These are phyloP conservation scores for Drosophila pandora DNA, from an alignment of 1,140 invertebrate species.

Conservation along the genomic window DNA sequence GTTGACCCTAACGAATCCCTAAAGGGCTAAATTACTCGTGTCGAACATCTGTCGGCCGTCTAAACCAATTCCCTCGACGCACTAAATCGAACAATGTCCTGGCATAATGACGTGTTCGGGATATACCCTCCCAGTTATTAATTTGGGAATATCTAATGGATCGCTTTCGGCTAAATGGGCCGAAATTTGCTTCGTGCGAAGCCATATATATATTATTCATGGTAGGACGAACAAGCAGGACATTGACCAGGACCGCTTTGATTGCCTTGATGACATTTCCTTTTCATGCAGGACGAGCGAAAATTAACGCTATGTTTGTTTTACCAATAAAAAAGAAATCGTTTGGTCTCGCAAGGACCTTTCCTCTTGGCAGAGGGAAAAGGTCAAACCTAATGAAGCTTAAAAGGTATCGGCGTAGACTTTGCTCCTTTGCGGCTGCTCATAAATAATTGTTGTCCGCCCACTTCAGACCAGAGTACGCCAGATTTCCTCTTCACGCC, in stretches of 20 bases:
- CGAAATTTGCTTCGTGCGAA: slow-evolving; percentile 26
- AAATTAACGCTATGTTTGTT: slow-evolving; percentile 52
- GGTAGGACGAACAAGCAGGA: slow-evolving; percentile 24
- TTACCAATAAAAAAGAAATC: slow-evolving; percentile 30
- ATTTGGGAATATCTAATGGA: slow-evolving; percentile 27
- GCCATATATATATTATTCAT: slow-evolving; percentile 52
- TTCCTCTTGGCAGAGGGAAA: slow-evolving; percentile 18
- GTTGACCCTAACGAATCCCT: neutral
- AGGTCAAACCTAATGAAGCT: slow-evolving; percentile 70
- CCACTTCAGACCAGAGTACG: neutral
- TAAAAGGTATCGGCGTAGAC: slow-evolving; percentile 33
- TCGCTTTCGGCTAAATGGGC: slow-evolving; percentile 39
- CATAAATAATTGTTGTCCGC: slow-evolving; percentile 55
- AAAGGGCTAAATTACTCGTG: slow-evolving; percentile 13
- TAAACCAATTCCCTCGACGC: slow-evolving; percentile 23
- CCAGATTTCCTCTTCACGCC: neutral
- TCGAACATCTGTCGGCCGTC: slow-evolving; percentile 25
- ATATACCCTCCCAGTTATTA: slow-evolving; percentile 31
- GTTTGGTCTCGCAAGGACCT: neutral
- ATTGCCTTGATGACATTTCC: slow-evolving; percentile 63
- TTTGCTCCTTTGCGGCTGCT: slow-evolving; percentile 52
- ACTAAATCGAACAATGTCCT: slow-evolving; percentile 7
- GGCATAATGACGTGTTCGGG: slow-evolving; percentile 13
- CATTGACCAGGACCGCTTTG: slow-evolving; percentile 32
- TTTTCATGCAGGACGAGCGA: slow-evolving; percentile 20